A percentile compares a stretch with the other conserved stretches of the same genome.
Conservation (phyloP, 2,113 vertebrate species). For the Pollachius pollachius region DNA sequence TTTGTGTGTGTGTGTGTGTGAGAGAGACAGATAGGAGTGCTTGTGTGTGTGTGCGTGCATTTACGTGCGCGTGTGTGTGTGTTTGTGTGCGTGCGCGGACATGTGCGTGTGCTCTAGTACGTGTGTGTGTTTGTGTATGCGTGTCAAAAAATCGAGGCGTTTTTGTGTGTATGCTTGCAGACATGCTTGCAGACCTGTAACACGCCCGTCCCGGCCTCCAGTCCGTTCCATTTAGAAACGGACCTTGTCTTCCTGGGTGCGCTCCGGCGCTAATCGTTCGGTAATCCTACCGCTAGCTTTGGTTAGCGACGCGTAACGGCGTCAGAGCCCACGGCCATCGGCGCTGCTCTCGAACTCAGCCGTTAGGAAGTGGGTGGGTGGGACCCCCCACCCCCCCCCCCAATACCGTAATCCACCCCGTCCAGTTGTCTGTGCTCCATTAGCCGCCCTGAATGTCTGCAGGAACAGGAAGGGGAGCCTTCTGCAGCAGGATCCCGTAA, state of each 20-base stretch:
- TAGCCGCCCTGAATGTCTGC: slow-evolving; percentile 46
- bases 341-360: too few relatives aligned
- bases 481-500: slow-evolving; percentile 50
- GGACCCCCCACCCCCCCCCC: background rate
- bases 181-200: background rate
- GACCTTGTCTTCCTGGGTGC: slow-evolving; percentile 25
- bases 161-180: too few relatives aligned
- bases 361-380: background rate
- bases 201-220: slow-evolving; percentile 13
- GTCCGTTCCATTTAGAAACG: background rate
- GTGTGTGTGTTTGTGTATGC: too few relatives aligned
- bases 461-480: slow-evolving; percentile 32
- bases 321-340: too few relatives aligned
- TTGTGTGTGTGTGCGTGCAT: too few relatives aligned
- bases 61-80: background rate
- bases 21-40: too few relatives aligned
- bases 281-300: background rate
- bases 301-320: background rate
- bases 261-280: slow-evolving; percentile 17
- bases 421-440: slow-evolving; percentile 32
- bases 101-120: too few relatives aligned
- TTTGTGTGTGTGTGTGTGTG: too few relatives aligned
- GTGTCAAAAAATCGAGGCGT: too few relatives aligned
- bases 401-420: slow-evolving; percentile 26
- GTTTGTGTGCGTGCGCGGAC: background rate